These are phyloP conservation scores for Philonicus albiceps DNA, from an alignment of 2,888 invertebrate species.

Conservation along the genomic window DNA sequence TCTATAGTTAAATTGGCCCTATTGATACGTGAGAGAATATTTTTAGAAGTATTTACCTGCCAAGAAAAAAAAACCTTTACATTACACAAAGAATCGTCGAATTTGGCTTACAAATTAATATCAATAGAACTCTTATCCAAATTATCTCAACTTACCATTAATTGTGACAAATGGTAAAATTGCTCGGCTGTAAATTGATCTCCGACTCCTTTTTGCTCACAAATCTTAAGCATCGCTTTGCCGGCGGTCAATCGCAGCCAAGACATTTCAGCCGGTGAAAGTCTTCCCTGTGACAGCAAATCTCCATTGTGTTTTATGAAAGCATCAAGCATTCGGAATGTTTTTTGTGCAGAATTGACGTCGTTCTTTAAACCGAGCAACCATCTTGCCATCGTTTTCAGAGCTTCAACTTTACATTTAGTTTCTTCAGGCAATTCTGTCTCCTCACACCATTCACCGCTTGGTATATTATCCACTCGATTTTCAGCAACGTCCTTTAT, in stretches of 20 bases:
- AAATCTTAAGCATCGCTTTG: slow-evolving; percentile 95
- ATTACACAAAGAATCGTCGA: neutral
- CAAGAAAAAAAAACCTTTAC: too few relatives aligned
- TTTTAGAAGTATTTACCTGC: too few relatives aligned
- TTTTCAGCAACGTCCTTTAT: slow-evolving; percentile 78
- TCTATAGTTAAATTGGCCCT: too few relatives aligned
- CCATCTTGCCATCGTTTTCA: slow-evolving; percentile 98
- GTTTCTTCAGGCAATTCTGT: slow-evolving; percentile 90
- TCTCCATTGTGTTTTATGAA: slow-evolving; percentile 94
- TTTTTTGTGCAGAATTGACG: slow-evolving; percentile 88
- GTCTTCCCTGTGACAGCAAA: slow-evolving; percentile 75
- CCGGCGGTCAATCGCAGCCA: slow-evolving; percentile 92
- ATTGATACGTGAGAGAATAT: too few relatives aligned
- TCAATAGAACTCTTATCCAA: neutral
- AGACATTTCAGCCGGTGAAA: slow-evolving; percentile 89
- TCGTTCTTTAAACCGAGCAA: slow-evolving; percentile 88
- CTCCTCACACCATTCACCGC: slow-evolving; percentile 79
- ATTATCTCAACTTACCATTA: slow-evolving; percentile 75
- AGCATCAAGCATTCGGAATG: slow-evolving; percentile 92
- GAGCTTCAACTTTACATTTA: slow-evolving; percentile 89
- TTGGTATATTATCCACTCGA: slow-evolving; percentile 59
- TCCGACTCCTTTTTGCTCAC: slow-evolving; percentile 95
- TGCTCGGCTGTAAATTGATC: slow-evolving; percentile 95
- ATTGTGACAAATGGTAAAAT: slow-evolving; percentile 90
- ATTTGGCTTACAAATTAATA: neutral